These are phyloP conservation scores for Denticeps clupeoides DNA, from an alignment of 2,797 vertebrate species.

Conservation along the genomic window DNA sequence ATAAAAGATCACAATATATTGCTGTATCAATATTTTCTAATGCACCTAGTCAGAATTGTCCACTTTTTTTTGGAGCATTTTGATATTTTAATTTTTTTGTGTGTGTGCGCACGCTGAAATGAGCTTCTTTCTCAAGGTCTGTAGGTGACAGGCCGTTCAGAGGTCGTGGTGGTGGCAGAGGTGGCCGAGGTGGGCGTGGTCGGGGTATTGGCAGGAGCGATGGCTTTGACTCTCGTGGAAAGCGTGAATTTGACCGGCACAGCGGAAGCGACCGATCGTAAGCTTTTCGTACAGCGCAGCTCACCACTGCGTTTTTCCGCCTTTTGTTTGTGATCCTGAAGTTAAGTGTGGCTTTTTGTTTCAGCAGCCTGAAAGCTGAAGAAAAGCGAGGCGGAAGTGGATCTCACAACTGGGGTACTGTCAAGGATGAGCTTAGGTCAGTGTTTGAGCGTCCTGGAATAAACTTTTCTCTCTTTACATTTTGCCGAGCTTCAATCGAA, in stretches of 20 bases:
- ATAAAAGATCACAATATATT: no score
- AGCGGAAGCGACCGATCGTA: constrained; percentile 97
- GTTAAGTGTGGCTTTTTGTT: constrained; percentile 62
- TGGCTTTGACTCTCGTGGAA: constrained; percentile 92
- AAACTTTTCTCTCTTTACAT: no score
- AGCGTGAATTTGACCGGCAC: constrained; percentile 96
- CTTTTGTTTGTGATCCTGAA: constrained; percentile 14
- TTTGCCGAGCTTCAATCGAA: no score
- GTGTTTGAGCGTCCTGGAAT: constrained; percentile 30
- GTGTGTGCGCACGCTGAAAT: background rate
- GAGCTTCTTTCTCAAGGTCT: no score
- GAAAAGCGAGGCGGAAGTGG: constrained; percentile 95
- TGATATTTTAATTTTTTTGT: background rate
- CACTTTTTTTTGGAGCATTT: no score
- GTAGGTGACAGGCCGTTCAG: constrained; percentile 69
- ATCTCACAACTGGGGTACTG: constrained; percentile 98
- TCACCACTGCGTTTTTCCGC: background rate
- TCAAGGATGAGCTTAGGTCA: constrained; percentile 96
- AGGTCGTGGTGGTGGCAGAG: constrained; percentile 73
- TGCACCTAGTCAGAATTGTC: no score
- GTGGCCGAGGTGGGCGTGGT: constrained; percentile 67
- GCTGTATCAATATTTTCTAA: no score
- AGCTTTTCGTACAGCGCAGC: constrained; percentile 46
- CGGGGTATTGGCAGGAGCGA: constrained; percentile 86
- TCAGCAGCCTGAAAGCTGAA: constrained; percentile 92